These are phyloP conservation scores for Pseudopodoces humilis DNA, from an alignment of 2,113 vertebrate genomes.

Conservation along the genomic window DNA sequence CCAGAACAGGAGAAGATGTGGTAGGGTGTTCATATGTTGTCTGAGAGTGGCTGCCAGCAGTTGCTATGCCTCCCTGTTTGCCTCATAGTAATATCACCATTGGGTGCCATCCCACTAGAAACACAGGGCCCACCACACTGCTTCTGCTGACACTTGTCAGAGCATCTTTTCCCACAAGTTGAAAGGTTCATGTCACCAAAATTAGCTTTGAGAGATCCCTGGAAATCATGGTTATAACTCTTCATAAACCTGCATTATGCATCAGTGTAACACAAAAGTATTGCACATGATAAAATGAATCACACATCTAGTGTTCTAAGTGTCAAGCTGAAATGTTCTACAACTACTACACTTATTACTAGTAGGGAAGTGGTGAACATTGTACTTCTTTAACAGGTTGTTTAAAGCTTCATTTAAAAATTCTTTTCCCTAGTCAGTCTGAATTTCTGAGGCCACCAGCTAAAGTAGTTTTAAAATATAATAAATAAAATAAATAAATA, in stretches of 20 bases:
- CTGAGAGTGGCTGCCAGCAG: neutral
- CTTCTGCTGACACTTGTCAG: neutral
- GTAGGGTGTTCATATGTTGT: neutral
- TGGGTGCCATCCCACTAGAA: neutral
- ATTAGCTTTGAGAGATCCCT: neutral
- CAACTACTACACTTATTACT: neutral
- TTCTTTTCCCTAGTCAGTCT: neutral
- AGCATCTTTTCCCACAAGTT: neutral
- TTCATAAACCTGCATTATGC: rapidly evolving
- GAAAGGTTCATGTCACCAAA: neutral
- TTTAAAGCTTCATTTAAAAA: neutral
- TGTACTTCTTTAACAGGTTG: neutral
- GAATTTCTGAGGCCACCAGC: neutral
- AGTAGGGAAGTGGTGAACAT: neutral
- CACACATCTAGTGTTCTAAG: neutral
- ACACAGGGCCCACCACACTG: no score
- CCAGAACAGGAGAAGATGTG: neutral
- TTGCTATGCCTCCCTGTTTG: no score
- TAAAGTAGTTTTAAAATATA: neutral
- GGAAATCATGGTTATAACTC: neutral
- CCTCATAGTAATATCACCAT: no score
- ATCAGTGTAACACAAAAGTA: neutral
- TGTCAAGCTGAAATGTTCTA: neutral
- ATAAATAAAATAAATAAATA: no score
- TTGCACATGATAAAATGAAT: neutral